phyloP scores from a whole-genome alignment of 1,140 invertebrate species.

The Wasmannia auropunctata region DNA sequence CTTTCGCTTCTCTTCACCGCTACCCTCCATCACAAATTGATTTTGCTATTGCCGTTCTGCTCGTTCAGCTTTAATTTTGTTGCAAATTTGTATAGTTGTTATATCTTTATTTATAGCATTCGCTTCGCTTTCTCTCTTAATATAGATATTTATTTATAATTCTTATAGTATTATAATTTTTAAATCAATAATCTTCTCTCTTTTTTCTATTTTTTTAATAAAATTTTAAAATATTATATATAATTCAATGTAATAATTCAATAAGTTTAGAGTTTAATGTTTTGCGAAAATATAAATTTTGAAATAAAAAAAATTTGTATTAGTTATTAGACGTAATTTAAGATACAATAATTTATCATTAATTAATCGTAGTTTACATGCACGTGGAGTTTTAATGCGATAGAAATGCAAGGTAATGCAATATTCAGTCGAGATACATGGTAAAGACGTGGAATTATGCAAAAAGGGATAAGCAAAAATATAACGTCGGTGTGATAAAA shows the following conservation, averaged over 20 bases:
- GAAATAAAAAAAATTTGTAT: neutral
- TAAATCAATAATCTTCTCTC: neutral
- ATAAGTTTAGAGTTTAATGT: neutral
- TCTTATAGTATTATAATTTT: neutral
- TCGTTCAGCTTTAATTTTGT: neutral
- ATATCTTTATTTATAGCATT: neutral
- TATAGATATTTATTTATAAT: neutral
- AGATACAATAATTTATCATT: neutral
- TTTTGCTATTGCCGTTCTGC: neutral
- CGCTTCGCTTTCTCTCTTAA: neutral
- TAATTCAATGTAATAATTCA: neutral
- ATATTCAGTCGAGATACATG: neutral
- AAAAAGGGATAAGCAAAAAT: constrained; percentile 22
- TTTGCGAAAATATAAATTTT: neutral
- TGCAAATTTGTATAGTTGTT: neutral
- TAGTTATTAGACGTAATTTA: neutral
- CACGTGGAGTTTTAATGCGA: neutral
- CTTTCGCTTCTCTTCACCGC: neutral
- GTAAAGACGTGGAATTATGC: constrained; percentile 11
- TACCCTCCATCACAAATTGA: neutral
- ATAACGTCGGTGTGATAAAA: constrained; percentile 43
- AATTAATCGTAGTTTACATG: neutral
- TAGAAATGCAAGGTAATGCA: neutral
- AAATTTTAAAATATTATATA: neutral
- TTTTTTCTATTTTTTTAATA: neutral